Conservation (phyloP, 1,140 invertebrate genomes). For the Pseudoatta argentina region DNA sequence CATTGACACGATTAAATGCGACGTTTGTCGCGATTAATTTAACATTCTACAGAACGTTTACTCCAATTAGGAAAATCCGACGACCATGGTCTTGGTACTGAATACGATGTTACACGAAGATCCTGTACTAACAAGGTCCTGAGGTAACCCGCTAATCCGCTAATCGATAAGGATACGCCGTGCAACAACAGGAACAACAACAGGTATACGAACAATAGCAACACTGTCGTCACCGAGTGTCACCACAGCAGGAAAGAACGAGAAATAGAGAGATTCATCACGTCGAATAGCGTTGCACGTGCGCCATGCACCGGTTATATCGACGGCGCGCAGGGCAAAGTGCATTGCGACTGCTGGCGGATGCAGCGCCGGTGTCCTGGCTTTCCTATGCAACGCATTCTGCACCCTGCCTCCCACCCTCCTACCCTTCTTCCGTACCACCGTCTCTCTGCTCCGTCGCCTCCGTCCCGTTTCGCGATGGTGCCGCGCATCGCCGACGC, state of each 20-base stretch:
- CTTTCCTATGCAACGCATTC: slow-evolving; percentile 75
- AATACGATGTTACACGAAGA: neutral
- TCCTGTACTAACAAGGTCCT: neutral
- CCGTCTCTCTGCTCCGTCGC: slow-evolving; percentile 27
- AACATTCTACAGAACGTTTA: neutral
- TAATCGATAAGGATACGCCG: neutral
- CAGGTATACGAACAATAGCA: slow-evolving; percentile 17
- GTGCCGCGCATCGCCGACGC: slow-evolving; percentile 64
- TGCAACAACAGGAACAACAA: slow-evolving; percentile 14
- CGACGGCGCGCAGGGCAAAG: slow-evolving; percentile 75
- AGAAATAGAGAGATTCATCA: slow-evolving; percentile 19
- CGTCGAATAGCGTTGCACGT: slow-evolving; percentile 58
- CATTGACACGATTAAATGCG: neutral
- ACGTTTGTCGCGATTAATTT: neutral
- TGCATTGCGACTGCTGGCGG: slow-evolving; percentile 79
- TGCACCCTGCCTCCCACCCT: slow-evolving; percentile 60
- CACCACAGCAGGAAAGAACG: slow-evolving; percentile 18
- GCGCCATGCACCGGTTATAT: slow-evolving; percentile 62
- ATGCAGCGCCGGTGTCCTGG: slow-evolving; percentile 71
- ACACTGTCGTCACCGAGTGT: slow-evolving; percentile 40
- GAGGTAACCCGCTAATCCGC: too few species aligned
- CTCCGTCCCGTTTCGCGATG: slow-evolving; percentile 60
- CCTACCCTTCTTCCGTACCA: slow-evolving; percentile 40
- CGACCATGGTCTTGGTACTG: neutral
- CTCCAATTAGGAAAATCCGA: neutral